Conservation (phyloP, 2,113 vertebrate species). For the Tauraco erythrolophus region DNA sequence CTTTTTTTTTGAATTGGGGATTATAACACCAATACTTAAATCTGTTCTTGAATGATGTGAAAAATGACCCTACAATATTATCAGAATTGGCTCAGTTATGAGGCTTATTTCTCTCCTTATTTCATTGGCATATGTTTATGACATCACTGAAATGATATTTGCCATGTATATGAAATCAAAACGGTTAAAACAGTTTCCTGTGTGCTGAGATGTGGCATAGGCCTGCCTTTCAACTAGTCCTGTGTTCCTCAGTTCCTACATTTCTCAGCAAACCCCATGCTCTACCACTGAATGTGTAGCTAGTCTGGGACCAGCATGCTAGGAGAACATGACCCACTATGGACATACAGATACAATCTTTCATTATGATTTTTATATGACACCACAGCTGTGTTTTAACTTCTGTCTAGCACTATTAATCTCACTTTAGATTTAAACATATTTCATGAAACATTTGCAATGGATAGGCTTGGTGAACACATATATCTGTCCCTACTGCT, state of each 20-base stretch:
- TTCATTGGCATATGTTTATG: not conserved
- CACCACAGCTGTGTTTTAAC: not conserved
- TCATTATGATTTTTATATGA: not conserved
- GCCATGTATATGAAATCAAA: not conserved
- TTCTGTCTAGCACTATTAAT: not conserved
- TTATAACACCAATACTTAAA: not conserved
- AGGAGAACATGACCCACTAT: not conserved
- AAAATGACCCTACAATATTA: not conserved
- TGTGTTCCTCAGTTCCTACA: not conserved
- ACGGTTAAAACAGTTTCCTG: not conserved
- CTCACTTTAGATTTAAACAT: not conserved
- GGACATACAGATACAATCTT: not conserved
- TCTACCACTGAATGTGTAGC: not conserved
- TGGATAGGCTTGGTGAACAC: not conserved
- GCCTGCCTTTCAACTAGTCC: not conserved
- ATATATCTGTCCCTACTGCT: not conserved
- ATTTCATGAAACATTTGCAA: not conserved
- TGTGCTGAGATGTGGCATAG: not conserved
- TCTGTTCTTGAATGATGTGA: not conserved
- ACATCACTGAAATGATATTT: not conserved
- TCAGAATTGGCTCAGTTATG: not conserved
- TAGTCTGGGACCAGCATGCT: not conserved
- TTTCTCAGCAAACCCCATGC: not conserved
- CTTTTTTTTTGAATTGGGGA: rapidly evolving
- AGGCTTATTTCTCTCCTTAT: not conserved